Conservation (phyloP, 2,888 invertebrate species). For the Junonia oenone region DNA sequence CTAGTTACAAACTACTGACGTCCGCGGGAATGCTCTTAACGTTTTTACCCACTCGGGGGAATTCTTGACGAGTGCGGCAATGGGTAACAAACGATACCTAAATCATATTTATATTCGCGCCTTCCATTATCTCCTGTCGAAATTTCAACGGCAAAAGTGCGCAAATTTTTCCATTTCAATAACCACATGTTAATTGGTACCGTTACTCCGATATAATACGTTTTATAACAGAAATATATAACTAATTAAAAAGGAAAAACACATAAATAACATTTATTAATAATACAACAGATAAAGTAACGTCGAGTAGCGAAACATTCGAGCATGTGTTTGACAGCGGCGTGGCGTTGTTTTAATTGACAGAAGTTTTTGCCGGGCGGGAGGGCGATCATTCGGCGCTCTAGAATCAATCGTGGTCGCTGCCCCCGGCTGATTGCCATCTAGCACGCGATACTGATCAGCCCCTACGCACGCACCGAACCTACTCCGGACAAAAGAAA, state of each 20-base stretch:
- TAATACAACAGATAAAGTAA: not conserved
- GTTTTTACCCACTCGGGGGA: constrained; percentile 47
- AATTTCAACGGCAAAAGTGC: not conserved
- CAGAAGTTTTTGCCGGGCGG: constrained; percentile 24
- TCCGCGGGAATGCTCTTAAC: constrained; percentile 43
- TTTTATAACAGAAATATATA: not conserved
- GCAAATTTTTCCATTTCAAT: no score
- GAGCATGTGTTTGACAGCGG: not conserved
- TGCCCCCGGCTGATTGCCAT: constrained; percentile 64
- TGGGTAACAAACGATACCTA: not conserved
- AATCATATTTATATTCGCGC: not conserved
- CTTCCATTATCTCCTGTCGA: not conserved
- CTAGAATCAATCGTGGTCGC: constrained; percentile 69
- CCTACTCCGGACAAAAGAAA: constrained; percentile 52
- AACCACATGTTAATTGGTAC: no score
- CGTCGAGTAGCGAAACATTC: constrained; percentile 4
- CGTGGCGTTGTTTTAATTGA: constrained; percentile 13
- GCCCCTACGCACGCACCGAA: constrained; percentile 53
- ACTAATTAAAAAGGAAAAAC: not conserved
- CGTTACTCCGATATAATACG: no score
- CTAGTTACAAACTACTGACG: constrained; percentile 70
- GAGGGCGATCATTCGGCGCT: constrained; percentile 38
- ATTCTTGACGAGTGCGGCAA: constrained; percentile 32
- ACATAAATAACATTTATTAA: not conserved
- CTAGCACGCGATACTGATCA: constrained; percentile 73